Evolutionary conservation across 92 coral and sea anemone species (phyloP).

Genomic region (Scolanthus callimorphus): DNA sequence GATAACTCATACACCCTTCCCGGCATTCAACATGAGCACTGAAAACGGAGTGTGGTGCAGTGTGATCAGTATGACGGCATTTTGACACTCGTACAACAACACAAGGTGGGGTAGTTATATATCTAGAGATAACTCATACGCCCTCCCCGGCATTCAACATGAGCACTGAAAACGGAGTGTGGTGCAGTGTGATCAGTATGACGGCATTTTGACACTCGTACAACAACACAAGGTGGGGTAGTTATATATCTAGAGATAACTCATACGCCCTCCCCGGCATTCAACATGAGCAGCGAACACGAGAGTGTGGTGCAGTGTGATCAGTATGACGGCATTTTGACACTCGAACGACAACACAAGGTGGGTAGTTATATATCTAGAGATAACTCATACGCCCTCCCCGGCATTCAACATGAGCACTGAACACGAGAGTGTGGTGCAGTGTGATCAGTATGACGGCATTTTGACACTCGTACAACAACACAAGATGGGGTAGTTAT

Average conservation of each 20-base stretch:
- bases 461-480: conserved; percentile 85
- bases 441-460: conserved; percentile 82
- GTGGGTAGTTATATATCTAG: conserved; percentile 3
- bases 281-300: too few relatives aligned
- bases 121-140: too few relatives aligned
- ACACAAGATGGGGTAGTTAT: conserved; percentile 58
- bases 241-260: too few relatives aligned
- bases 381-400: too few relatives aligned
- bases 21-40: too few relatives aligned
- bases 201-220: conserved; percentile 78
- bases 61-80: conserved; percentile 89
- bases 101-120: conserved; percentile 42
- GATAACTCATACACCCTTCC: too few relatives aligned
- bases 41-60: conserved; percentile 51
- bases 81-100: conserved; percentile 82
- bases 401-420: too few relatives aligned
- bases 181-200: conserved; percentile 79
- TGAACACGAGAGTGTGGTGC: conserved; percentile 46
- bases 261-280: too few relatives aligned
- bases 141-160: too few relatives aligned
- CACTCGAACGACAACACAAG: conserved; percentile 90
- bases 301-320: conserved; percentile 67
- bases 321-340: conserved; percentile 80
- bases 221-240: conserved; percentile 97
- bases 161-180: conserved; percentile 38